Base-by-base conservation (phyloP, 2,888 invertebrate genomes). In the Hetaerina titia region DNA sequence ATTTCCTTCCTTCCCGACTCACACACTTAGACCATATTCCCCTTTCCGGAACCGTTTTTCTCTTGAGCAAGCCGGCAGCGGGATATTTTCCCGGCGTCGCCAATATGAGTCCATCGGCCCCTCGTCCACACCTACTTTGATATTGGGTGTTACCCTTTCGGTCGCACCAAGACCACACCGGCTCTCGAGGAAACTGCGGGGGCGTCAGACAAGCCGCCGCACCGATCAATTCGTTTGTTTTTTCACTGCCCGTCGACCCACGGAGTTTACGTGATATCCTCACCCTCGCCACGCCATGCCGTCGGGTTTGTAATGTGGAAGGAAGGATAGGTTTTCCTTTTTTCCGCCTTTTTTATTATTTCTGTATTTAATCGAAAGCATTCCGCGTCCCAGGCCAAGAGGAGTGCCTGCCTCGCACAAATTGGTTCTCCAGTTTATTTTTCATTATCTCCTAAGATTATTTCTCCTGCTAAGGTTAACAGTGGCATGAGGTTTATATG, bases 141-240 rank as follows among this genome's bases (percentile, higher is more conserved):
- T 11, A 81, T 81, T 7, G 81, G 81, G 11, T 31, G 31, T 6
- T 81, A 4, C 31, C 81, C 15, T n/a, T 31, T 81, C 31, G 81
- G 25, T 15, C 81, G 15, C 13, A 31, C 25, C 25, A 13, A 2
- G 31, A n/a, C 81, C 81, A n/a, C 81, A 81, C 81, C 5, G 31
- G 31, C 81, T 81, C 11, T 81, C 2, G 81, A 81, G 25, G 81
- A 15, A 31, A 81, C 22, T 81, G 81, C 31, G 7, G 81, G 19
- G 81, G 81, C 9, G 69, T 81, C 11, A 31, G 13, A 31, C 81
- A 81, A 31, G 31, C 81, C 81, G 31, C 81, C 25, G 11, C 81
- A 45, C 45, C 81, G 81, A 81, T 81, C 81, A 81, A 81, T 81
- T 25, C 81, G 81, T 81, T 81, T 81, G 31, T 81, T 81, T 81